Evolutionary conservation across 2,113 vertebrate genomes (phyloP).

Genomic region (Lamprotornis superbus): DNA sequence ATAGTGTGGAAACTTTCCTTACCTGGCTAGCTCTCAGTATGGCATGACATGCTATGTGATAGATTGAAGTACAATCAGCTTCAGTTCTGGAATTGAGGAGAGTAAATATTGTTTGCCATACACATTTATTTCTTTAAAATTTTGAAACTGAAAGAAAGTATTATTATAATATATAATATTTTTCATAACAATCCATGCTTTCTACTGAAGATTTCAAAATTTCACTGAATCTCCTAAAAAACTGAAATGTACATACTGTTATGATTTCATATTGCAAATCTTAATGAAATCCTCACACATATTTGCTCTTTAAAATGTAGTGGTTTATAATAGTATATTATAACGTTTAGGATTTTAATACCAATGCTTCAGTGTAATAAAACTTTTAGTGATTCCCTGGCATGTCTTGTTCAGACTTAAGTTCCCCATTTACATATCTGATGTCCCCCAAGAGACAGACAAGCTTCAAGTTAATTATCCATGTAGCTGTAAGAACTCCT

Average conservation of each 20-base stretch:
- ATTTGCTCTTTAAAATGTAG: slow-evolving; percentile 71
- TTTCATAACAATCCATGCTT: background rate
- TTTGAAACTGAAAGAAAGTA: background rate
- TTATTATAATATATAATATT: background rate
- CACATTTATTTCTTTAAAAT: background rate
- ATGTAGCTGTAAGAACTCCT: slow-evolving; percentile 78
- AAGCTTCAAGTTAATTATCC: slow-evolving; percentile 83
- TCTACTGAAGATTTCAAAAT: background rate
- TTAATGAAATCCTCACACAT: background rate
- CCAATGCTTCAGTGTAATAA: slow-evolving; percentile 71
- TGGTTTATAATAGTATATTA: slow-evolving; percentile 60
- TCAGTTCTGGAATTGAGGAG: background rate
- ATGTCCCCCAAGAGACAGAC: slow-evolving; percentile 79
- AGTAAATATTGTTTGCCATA: background rate
- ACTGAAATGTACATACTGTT: slow-evolving; percentile 27
- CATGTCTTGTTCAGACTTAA: slow-evolving; percentile 74
- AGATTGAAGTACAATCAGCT: background rate
- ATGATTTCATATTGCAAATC: slow-evolving; percentile 16
- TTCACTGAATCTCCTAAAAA: slow-evolving; percentile 26
- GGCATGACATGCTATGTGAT: background rate
- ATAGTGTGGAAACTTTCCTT: background rate
- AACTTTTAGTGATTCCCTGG: slow-evolving; percentile 76
- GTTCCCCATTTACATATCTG: slow-evolving; percentile 81
- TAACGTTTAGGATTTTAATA: slow-evolving; percentile 60
- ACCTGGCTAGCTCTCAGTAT: background rate